These are phyloP conservation scores for Watsonalla binaria DNA, from an alignment of 2,888 invertebrate genomes.

Conservation along the genomic window DNA sequence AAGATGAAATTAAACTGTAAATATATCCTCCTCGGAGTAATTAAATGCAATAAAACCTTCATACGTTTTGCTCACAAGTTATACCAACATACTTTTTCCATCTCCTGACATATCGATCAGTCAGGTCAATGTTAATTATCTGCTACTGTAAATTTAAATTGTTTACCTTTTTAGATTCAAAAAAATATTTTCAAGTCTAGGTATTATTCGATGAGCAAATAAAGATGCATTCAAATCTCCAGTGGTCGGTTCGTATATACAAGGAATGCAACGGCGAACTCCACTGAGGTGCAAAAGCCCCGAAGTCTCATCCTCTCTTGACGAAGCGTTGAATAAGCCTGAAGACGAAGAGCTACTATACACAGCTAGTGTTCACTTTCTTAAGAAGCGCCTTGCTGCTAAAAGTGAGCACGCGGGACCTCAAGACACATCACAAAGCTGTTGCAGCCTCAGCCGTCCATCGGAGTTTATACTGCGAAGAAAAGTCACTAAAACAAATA, in stretches of 20 bases:
- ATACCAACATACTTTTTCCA: too few relatives aligned
- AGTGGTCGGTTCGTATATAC: slow-evolving; percentile 16
- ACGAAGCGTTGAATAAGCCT: slow-evolving; percentile 26
- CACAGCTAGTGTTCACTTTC: slow-evolving; percentile 61
- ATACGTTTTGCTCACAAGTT: too few relatives aligned
- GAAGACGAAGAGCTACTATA: slow-evolving; percentile 55
- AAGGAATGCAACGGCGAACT: slow-evolving; percentile 47
- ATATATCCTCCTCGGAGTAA: too few relatives aligned
- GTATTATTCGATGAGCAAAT: slow-evolving; percentile 20
- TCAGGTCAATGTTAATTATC: not conserved
- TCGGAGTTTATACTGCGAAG: slow-evolving; percentile 5
- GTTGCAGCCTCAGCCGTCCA: slow-evolving; percentile 34
- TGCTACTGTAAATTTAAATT: slow-evolving; percentile 11
- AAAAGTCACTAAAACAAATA: slow-evolving; percentile 10
- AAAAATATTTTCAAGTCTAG: slow-evolving; percentile 3
- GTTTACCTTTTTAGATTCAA: slow-evolving; percentile 14
- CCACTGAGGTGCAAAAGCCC: slow-evolving; percentile 17
- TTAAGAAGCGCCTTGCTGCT: slow-evolving; percentile 54
- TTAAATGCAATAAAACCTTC: too few relatives aligned
- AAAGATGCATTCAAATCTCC: slow-evolving; percentile 34
- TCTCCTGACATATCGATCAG: too few relatives aligned
- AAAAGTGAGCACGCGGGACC: slow-evolving; percentile 26
- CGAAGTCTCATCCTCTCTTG: slow-evolving; percentile 18
- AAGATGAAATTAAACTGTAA: too few relatives aligned
- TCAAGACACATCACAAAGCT: slow-evolving; percentile 39